Evolutionary conservation across 2,888 invertebrate species (phyloP).

Genomic region (Pteria penguin): DNA sequence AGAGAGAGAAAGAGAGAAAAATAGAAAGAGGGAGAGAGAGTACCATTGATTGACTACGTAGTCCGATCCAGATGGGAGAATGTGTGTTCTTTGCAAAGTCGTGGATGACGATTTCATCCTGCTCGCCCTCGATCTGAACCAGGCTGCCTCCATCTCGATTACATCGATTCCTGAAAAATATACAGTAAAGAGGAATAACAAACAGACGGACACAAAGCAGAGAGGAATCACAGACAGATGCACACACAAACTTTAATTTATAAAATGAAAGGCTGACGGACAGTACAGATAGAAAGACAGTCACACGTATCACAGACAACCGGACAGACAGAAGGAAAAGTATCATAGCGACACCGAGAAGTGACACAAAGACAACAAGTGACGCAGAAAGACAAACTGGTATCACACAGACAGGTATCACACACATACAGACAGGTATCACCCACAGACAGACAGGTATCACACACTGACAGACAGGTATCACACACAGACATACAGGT

Average conservation of each 20-base stretch:
- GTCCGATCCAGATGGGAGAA: constrained; percentile 27
- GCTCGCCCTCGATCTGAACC: constrained; percentile 52
- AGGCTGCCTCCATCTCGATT: constrained; percentile 56
- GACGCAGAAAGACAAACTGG: no score
- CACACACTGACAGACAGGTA: no score
- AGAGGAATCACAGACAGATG: background rate
- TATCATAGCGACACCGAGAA: no score
- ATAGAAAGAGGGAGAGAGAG: no score
- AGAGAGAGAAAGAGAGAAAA: no score
- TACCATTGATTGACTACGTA: no score
- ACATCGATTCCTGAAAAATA: constrained; percentile 31
- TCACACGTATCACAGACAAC: background rate
- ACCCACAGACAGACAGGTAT: no score
- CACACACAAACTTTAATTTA: background rate
- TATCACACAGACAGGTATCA: no score
- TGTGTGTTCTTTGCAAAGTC: constrained; percentile 40
- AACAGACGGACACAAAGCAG: background rate
- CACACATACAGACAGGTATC: no score
- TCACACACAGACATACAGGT: no score
- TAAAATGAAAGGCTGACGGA: background rate
- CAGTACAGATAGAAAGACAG: background rate
- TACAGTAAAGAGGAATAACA: background rate
- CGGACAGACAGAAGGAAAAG: no score
- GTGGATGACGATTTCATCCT: constrained; percentile 48
- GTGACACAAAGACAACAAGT: no score